Conservation (phyloP, 2,113 vertebrate genomes). For the Oxyura jamaicensis region DNA sequence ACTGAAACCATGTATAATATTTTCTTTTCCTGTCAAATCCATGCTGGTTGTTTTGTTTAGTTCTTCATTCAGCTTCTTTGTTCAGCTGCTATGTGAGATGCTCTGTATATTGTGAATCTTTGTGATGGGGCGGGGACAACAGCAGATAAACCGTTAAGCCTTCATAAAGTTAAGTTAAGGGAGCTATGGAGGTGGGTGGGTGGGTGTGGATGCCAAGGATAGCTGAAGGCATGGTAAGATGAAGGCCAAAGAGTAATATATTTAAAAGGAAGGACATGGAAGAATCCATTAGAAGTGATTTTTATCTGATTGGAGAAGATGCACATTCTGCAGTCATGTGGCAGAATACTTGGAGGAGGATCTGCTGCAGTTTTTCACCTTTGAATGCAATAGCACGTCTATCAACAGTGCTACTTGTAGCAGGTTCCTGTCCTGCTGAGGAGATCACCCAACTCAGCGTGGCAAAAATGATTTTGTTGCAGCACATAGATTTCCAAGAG, state of each 20-base stretch:
- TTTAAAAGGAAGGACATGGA: not conserved
- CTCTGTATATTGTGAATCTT: not conserved
- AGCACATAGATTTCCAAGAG: not conserved
- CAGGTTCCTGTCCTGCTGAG: not conserved
- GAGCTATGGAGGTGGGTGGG: not conserved
- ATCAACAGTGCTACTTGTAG: not conserved
- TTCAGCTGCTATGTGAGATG: not conserved
- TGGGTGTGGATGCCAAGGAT: accelerated
- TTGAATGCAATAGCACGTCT: not conserved
- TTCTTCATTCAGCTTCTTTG: not conserved
- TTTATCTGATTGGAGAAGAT: not conserved
- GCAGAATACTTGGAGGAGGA: not conserved
- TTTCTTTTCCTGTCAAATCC: not conserved
- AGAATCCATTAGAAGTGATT: not conserved
- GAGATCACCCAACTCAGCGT: not conserved
- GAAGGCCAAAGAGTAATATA: not conserved
- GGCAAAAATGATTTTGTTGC: not conserved
- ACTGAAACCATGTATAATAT: accelerated
- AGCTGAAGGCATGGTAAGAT: not conserved
- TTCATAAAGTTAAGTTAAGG: not conserved
- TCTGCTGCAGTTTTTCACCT: not conserved
- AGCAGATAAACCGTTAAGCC: not conserved
- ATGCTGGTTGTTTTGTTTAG: not conserved
- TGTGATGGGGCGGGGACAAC: not conserved
- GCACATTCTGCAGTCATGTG: not conserved